These are phyloP conservation scores for Listronotus bonariensis DNA, from an alignment of 1,140 invertebrate species.

Conservation along the genomic window DNA sequence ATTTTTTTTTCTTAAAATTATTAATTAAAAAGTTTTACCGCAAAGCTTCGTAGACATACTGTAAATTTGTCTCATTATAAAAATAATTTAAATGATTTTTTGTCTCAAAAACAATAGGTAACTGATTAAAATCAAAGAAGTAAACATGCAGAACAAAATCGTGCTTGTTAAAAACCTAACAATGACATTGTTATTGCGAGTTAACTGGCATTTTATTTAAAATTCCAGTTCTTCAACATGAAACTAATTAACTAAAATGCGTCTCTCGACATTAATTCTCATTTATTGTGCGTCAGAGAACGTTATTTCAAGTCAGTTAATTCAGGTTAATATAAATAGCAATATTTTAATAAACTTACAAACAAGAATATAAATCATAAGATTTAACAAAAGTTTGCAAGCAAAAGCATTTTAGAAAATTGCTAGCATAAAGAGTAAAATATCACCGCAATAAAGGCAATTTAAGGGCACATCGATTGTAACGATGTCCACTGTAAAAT, in stretches of 20 bases:
- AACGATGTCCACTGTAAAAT: constrained; percentile 18
- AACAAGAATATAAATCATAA: constrained; percentile 32
- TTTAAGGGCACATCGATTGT: constrained; percentile 23
- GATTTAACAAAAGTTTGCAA: constrained; percentile 9
- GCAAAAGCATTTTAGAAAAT: constrained; percentile 27
- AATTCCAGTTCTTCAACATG: constrained; percentile 16
- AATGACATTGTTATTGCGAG: constrained; percentile 6
- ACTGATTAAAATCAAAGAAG: constrained; percentile 9
- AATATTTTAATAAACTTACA: constrained; percentile 33
- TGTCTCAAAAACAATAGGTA: neutral
- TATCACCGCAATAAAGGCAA: constrained; percentile 22
- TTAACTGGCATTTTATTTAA: constrained; percentile 25
- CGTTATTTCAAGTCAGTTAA: constrained; percentile 27
- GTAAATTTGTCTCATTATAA: too few relatives aligned
- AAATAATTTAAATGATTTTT: too few relatives aligned
- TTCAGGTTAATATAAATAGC: constrained; percentile 17
- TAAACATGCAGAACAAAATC: constrained; percentile 5
- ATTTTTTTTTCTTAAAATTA: too few relatives aligned
- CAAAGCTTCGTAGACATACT: too few relatives aligned
- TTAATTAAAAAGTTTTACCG: too few relatives aligned
- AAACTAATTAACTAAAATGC: constrained; percentile 35
- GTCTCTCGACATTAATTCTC: constrained; percentile 23
- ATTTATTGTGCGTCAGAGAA: constrained; percentile 15
- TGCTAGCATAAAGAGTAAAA: constrained; percentile 23
- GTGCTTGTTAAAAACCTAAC: neutral